Base-by-base conservation (phyloP, 2,113 vertebrate genomes). In the Amphilophus citrinellus region DNA sequence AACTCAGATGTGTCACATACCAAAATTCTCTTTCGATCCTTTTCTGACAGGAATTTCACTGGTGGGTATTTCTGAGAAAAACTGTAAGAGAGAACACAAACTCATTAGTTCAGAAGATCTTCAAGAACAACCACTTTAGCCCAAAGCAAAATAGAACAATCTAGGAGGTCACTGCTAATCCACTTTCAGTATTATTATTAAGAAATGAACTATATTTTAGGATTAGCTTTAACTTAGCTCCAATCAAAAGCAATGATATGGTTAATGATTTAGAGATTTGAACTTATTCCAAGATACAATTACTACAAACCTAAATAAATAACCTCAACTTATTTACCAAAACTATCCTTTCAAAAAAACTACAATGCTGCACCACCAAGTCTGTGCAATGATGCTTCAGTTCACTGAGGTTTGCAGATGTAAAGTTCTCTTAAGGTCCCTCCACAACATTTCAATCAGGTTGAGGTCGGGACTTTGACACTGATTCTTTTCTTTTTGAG, bases 11-110 rank as follows among this genome's bases (percentile, higher is more conserved):
- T 78, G 50, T 30, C 1, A 92, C 97, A 95, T 96, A 99, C 98
- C 97, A 99, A 92, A 94, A 99, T 99, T 95, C 98, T 97, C 93
- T 99, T 99, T 68, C 98, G 97, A 91, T 99, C 98, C 92, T 99
- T 99, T 94, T 99, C 98, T 5, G 98, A 99, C 60, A 99, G 96
- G 95, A 99, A 99, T 94, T 99, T 99, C 86, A 99, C 98, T 0
- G 98, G 98, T 7, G 98, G 98, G 61, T 99, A 99, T 93, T 99
- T 99, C 95, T 99, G 98, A 63, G 96, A 98, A 90, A 99, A 97
- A 94, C 98, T 99, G 94, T 5, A 84, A 88, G 42, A 73, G 56
- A 89, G 15, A 82, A 85, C 11, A 88, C 3, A 53, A 73, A 87
- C 3, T 9, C 2, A 4, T 87, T 37, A 71, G 30, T 44, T 15